phyloP scores from a whole-genome alignment of 1,140 invertebrate genomes.

The Saxidomus purpurata region DNA sequence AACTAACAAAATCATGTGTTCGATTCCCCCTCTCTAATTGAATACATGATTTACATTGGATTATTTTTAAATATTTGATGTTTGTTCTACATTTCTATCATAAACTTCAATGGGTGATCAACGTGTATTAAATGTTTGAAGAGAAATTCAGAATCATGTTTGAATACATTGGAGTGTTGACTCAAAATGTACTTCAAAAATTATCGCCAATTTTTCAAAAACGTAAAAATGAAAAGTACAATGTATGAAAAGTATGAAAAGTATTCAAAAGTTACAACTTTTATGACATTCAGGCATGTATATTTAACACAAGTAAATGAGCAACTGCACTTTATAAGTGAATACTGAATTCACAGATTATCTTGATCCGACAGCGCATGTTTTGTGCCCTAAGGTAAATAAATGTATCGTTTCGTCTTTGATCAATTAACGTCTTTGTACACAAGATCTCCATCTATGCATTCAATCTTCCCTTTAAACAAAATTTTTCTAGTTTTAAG shows the following conservation, averaged over 20 bases:
- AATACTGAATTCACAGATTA: neutral
- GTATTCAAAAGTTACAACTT: too few species aligned
- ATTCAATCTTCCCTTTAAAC: too few species aligned
- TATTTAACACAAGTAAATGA: neutral
- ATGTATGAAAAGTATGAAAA: too few species aligned
- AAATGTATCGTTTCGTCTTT: neutral
- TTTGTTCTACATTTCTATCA: neutral
- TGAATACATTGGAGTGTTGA: constrained; percentile 13
- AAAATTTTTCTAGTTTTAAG: too few species aligned
- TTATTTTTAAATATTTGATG: constrained; percentile 16
- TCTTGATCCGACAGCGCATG: neutral
- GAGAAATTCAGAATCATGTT: constrained; percentile 14
- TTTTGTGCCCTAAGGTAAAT: neutral
- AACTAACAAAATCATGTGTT: constrained; percentile 26
- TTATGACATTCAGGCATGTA: neutral
- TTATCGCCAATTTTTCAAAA: neutral
- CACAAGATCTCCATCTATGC: too few species aligned
- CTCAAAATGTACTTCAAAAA: neutral
- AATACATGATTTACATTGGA: constrained; percentile 1
- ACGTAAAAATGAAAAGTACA: neutral
- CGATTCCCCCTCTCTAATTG: constrained; percentile 24
- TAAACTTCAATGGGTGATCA: neutral
- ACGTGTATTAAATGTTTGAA: neutral
- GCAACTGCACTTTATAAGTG: neutral
- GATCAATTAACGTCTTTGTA: neutral